These are phyloP conservation scores for Axea sp. DNA, from an alignment of 2,888 invertebrate species.

Conservation along the genomic window DNA sequence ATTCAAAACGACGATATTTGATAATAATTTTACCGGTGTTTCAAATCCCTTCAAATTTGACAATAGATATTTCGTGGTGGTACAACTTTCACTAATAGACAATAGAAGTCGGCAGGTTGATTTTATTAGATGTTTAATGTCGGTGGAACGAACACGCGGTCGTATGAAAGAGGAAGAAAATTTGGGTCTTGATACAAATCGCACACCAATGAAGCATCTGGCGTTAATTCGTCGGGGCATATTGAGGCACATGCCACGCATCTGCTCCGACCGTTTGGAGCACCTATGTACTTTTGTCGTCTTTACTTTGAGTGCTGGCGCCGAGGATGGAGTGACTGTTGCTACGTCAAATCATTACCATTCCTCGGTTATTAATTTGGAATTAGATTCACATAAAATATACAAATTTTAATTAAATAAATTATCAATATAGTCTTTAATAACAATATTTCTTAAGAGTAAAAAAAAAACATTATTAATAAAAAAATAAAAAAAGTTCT, in stretches of 20 bases:
- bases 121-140: constrained; percentile 52
- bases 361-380: constrained; percentile 4
- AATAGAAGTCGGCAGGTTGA: constrained; percentile 43
- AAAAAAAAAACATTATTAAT: too few species aligned
- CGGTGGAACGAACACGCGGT: constrained; percentile 68
- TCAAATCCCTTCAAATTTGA: too few species aligned
- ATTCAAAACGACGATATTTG: too few species aligned
- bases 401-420: too few species aligned
- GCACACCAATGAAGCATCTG: constrained; percentile 78
- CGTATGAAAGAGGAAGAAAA: constrained; percentile 42
- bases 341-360: constrained; percentile 67
- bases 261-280: constrained; percentile 72
- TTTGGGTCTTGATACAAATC: constrained; percentile 64
- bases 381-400: neutral
- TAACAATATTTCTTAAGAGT: too few species aligned
- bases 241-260: constrained; percentile 77
- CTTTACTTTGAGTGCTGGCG: constrained; percentile 67
- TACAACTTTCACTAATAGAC: constrained; percentile 42
- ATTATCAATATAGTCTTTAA: too few species aligned
- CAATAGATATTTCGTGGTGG: too few species aligned
- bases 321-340: constrained; percentile 69
- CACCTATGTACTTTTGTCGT: constrained; percentile 74
- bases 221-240: constrained; percentile 69
- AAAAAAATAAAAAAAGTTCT: too few species aligned
- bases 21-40: too few species aligned